Evolutionary conservation across 2,888 invertebrate genomes (phyloP).

Genomic region (Himalopsyche kuldschensis): DNA sequence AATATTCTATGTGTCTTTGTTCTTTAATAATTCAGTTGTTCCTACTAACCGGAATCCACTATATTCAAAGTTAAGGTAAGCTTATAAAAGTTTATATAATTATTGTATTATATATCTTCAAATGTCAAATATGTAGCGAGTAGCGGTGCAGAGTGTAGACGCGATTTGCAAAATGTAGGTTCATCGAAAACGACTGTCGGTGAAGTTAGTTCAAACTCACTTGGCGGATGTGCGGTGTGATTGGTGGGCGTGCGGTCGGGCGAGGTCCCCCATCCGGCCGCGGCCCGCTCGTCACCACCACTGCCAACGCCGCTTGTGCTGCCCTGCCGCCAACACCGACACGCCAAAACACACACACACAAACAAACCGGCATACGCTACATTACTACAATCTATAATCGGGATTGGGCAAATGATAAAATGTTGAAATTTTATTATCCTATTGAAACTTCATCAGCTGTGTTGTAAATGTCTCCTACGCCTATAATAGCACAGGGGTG

Average conservation of each 20-base stretch:
- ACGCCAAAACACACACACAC: slow-evolving; percentile 31
- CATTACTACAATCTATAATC: slow-evolving; percentile 34
- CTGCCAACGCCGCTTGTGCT: slow-evolving; percentile 47
- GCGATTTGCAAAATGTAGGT: neutral
- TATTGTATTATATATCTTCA: too few relatives aligned
- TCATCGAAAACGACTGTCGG: neutral
- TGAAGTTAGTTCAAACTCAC: neutral
- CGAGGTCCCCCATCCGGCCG: slow-evolving; percentile 37
- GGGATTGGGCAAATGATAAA: neutral
- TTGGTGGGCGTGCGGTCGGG: slow-evolving; percentile 60
- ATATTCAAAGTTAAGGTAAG: too few relatives aligned
- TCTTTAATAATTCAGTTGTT: too few relatives aligned
- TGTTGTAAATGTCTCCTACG: neutral
- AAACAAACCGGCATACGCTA: slow-evolving; percentile 35
- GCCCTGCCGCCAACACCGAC: slow-evolving; percentile 45
- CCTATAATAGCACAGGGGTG: too few relatives aligned
- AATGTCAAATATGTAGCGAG: neutral
- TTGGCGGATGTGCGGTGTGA: slow-evolving; percentile 36
- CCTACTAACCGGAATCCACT: too few relatives aligned
- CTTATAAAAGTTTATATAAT: too few relatives aligned
- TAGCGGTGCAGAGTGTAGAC: neutral
- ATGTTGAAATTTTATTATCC: neutral
- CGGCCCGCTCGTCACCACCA: slow-evolving; percentile 50
- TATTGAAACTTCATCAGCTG: neutral
- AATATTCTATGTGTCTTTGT: too few relatives aligned